A percentile compares a stretch with the other conserved stretches of the same genome.
Conservation (phyloP, 37 sponge, comb jelly and placozoan genomes). For the Chondrosia reniformis region DNA sequence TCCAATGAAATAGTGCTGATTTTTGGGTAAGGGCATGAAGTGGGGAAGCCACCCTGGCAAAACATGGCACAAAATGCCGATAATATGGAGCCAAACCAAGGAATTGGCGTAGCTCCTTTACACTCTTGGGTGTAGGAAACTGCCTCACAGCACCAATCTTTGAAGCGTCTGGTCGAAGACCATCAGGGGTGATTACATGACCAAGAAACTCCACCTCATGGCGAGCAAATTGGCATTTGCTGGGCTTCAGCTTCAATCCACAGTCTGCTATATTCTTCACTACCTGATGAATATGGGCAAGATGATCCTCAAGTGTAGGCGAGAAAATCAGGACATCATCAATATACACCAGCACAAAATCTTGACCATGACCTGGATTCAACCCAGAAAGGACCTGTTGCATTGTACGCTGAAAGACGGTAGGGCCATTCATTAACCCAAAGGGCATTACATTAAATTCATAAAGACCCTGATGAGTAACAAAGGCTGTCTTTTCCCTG, state of each 20-base stretch:
- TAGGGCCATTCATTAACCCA: too few species aligned
- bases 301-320: slow-evolving; percentile 28
- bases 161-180: not conserved
- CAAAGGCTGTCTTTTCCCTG: too few species aligned
- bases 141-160: not conserved
- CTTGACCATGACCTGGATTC: not conserved
- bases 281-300: slow-evolving; percentile 9
- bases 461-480: too few species aligned
- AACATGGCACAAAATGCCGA: not conserved
- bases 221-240: slow-evolving; percentile 25
- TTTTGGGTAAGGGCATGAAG: not conserved
- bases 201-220: slow-evolving; percentile 28
- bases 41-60: not conserved
- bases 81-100: not conserved
- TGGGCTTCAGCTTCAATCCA: slow-evolving; percentile 35
- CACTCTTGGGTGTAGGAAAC: slow-evolving; percentile 8
- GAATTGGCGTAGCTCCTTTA: not conserved
- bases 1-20: not conserved
- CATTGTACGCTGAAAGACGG: too few species aligned
- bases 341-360: slow-evolving; percentile 25
- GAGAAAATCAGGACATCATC: slow-evolving; percentile 47
- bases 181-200: slow-evolving; percentile 1
- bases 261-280: not conserved
- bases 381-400: too few species aligned
- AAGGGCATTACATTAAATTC: too few species aligned